phyloP scores from a whole-genome alignment of 2,797 vertebrate species.

The Manis pentadactyla region DNA sequence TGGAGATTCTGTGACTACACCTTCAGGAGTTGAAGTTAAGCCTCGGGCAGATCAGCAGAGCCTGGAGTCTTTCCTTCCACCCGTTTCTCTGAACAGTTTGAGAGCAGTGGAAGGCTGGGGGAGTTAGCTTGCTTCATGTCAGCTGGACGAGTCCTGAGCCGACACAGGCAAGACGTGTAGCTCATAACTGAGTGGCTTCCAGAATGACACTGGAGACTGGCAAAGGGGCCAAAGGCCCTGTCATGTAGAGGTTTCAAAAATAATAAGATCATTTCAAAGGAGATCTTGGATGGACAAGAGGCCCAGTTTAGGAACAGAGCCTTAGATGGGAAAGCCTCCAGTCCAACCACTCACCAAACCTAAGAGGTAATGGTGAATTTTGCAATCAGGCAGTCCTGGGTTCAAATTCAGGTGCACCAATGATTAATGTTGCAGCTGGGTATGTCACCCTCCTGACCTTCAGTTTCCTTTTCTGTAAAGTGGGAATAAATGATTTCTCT shows the following conservation, averaged over 20 bases:
- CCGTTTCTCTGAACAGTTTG: rapidly evolving
- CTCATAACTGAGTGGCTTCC: background rate
- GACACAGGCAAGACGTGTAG: background rate
- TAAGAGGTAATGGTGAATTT: background rate
- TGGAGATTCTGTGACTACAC: background rate
- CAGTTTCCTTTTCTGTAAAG: background rate
- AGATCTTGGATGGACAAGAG: background rate
- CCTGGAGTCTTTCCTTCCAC: background rate
- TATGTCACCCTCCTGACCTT: background rate
- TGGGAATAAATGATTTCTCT: background rate
- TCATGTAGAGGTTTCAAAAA: conserved; percentile 11
- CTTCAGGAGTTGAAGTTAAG: background rate
- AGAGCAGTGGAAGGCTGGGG: background rate
- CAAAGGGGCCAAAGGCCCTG: background rate
- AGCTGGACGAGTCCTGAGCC: background rate
- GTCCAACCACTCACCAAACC: background rate
- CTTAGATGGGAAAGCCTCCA: background rate
- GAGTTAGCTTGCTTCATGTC: background rate
- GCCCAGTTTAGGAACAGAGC: background rate
- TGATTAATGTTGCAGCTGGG: background rate
- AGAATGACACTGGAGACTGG: background rate
- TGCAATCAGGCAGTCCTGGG: background rate
- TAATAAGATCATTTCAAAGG: background rate
- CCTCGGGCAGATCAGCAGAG: background rate
- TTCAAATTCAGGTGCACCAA: background rate